A percentile compares a stretch with the other conserved stretches of the same genome.
Evolutionary conservation across 2,113 vertebrate species (phyloP).

Genomic region (Chlamydotis undulata): DNA sequence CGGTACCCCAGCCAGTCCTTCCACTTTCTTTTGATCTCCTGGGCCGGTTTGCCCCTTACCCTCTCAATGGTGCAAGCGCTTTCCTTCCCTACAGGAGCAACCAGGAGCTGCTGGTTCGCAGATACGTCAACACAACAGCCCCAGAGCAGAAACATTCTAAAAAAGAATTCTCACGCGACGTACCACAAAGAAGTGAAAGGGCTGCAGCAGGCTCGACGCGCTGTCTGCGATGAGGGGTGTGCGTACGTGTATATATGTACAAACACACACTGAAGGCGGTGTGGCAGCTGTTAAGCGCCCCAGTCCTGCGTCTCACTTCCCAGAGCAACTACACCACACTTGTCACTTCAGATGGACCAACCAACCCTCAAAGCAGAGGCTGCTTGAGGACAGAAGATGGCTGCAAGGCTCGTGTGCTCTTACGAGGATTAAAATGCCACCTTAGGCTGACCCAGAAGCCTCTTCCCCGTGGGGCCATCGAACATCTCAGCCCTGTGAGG

Average conservation of each 20-base stretch:
- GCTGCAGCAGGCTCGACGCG: not conserved
- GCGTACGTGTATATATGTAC: fast-evolving
- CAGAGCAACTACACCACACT: not conserved
- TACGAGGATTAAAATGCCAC: conserved; percentile 14
- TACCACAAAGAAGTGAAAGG: not conserved
- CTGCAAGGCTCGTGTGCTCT: not conserved
- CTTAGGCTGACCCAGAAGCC: not conserved
- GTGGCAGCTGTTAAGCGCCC: not conserved
- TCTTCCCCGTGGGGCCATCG: not conserved
- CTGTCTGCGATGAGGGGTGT: fast-evolving
- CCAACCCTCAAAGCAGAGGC: not conserved
- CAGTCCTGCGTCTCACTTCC: not conserved
- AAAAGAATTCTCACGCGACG: not conserved
- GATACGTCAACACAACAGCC: fast-evolving
- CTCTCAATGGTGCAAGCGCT: not conserved
- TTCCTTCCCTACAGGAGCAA: not conserved
- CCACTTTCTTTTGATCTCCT: not conserved
- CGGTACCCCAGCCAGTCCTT: not conserved
- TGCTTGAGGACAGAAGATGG: not conserved
- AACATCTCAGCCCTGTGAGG: not conserved
- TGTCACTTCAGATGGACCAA: not conserved
- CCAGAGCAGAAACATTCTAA: not conserved
- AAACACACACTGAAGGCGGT: not conserved
- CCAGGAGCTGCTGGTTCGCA: not conserved
- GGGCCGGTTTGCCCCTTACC: not conserved